Evolutionary conservation across 1,140 invertebrate species (phyloP).

Genomic region (Anastatus disparis): DNA sequence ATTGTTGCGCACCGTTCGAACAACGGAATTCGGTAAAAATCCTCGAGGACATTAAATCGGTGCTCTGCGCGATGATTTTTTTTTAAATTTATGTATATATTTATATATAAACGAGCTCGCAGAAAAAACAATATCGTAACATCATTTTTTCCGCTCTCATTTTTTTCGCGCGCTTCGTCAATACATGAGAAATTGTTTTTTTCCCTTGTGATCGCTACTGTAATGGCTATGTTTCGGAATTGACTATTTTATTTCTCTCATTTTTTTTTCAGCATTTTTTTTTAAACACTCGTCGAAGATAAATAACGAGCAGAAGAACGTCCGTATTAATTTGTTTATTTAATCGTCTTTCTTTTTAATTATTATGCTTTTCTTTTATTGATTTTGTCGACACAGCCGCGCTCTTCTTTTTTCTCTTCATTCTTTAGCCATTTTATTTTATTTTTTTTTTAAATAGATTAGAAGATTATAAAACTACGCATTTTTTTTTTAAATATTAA

Average conservation of each 20-base stretch:
- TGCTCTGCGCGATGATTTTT: conserved; percentile 2
- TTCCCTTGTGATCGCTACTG: conserved; percentile 9
- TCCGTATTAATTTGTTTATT: conserved; percentile 13
- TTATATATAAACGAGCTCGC: conserved; percentile 9
- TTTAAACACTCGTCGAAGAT: background rate
- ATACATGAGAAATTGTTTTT: conserved; percentile 10
- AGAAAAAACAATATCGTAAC: conserved; percentile 4
- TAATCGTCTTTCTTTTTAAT: background rate
- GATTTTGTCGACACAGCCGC: background rate
- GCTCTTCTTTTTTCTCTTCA: background rate
- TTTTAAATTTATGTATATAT: conserved; percentile 10
- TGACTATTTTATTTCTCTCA: conserved; percentile 35
- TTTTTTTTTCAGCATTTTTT: background rate
- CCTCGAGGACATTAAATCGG: background rate
- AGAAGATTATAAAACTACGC: conserved; percentile 41
- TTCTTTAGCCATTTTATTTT: background rate
- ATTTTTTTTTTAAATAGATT: conserved; percentile 33
- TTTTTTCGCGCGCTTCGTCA: conserved; percentile 1
- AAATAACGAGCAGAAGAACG: conserved; percentile 13
- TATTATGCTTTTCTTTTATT: background rate
- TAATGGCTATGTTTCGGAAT: conserved; percentile 38
- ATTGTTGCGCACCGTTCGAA: background rate
- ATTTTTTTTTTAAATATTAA: conserved; percentile 8
- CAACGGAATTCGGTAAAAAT: conserved; percentile 28
- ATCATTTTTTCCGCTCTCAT: background rate